These are phyloP conservation scores for Notarius quadriscutis DNA, from an alignment of 2,113 vertebrate species.

Conservation along the genomic window DNA sequence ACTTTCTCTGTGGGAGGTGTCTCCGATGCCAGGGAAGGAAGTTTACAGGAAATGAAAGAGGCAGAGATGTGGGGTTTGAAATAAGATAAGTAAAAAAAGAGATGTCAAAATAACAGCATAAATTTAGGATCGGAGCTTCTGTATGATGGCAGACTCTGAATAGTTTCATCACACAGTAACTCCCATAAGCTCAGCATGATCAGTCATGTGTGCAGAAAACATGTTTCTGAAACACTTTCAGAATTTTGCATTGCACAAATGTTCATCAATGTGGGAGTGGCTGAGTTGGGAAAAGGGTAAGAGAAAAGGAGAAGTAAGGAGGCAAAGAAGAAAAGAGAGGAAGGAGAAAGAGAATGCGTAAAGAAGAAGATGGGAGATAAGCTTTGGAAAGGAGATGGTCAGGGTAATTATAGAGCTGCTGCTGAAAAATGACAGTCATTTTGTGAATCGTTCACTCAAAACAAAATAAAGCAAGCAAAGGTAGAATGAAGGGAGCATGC, in stretches of 20 bases:
- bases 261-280: not conserved
- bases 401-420: conserved; percentile 54
- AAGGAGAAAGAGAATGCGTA: conserved; percentile 40
- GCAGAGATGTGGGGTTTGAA: not conserved
- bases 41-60: not conserved
- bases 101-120: not conserved
- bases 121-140: not conserved
- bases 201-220: not conserved
- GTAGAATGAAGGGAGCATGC: not conserved
- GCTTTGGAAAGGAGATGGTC: not conserved
- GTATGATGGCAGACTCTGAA: not conserved
- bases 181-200: not conserved
- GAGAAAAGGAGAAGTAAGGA: not conserved
- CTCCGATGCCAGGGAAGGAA: not conserved
- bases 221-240: not conserved
- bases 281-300: not conserved
- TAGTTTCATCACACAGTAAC: not conserved
- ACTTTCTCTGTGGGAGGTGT: not conserved
- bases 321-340: not conserved
- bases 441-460: conserved; percentile 57
- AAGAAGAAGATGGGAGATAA: conserved; percentile 12
- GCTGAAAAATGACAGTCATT: conserved; percentile 58
- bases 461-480: conserved; percentile 42
- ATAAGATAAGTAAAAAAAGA: not conserved
- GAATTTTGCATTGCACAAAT: not conserved